These are phyloP conservation scores for Epinotia demarniana DNA, from an alignment of 2,888 invertebrate genomes.

Conservation along the genomic window DNA sequence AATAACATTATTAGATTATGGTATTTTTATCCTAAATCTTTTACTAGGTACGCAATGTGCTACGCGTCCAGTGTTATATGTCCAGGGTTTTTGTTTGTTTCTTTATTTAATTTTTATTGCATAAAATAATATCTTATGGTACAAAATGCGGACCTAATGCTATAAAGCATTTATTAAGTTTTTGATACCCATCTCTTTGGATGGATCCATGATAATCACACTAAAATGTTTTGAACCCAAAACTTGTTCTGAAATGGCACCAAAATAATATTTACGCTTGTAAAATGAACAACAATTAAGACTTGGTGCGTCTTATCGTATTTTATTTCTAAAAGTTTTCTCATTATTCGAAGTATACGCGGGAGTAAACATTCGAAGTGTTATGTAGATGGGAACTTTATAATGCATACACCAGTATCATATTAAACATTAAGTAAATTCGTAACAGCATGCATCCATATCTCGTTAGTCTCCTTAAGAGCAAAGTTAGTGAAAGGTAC, in stretches of 20 bases:
- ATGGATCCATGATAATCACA: neutral
- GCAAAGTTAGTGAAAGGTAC: too few species aligned
- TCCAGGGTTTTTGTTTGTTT: neutral
- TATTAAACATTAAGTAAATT: neutral
- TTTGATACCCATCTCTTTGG: too few species aligned
- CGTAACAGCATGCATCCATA: too few species aligned
- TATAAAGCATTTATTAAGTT: too few species aligned
- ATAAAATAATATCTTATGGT: too few species aligned
- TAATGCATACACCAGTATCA: neutral
- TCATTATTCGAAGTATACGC: slow-evolving; percentile 40
- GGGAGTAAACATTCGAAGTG: neutral
- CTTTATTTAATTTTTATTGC: too few species aligned
- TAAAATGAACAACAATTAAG: slow-evolving; percentile 48
- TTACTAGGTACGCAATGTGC: neutral
- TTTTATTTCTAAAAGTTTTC: slow-evolving; percentile 45
- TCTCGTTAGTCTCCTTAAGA: too few species aligned
- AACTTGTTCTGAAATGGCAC: slow-evolving; percentile 1
- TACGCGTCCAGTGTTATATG: neutral
- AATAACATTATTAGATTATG: too few species aligned
- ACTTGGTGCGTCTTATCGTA: slow-evolving; percentile 41
- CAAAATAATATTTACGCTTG: slow-evolving; percentile 39
- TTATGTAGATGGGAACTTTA: neutral
- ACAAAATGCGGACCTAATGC: too few species aligned
- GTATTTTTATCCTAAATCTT: neutral
- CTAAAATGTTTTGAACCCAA: neutral